These are phyloP conservation scores for Embidobia sp. DNA, from an alignment of 2,888 invertebrate species.

Conservation along the genomic window DNA sequence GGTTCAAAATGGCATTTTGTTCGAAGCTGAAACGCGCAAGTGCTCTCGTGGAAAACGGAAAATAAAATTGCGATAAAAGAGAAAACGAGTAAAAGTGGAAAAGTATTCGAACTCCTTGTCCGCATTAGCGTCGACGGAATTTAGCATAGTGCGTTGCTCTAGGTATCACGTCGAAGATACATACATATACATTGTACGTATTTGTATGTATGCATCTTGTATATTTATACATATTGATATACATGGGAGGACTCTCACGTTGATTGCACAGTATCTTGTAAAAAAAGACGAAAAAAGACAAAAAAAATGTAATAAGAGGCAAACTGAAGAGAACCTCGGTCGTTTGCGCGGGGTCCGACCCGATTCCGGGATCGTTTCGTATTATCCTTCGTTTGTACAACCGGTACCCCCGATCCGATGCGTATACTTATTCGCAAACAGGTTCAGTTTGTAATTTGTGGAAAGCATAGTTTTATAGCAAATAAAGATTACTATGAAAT, in stretches of 20 bases:
- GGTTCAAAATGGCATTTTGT: constrained; percentile 11
- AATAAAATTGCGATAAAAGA: not conserved
- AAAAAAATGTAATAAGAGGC: not conserved
- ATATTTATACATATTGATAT: constrained; percentile 57
- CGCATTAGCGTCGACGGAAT: constrained; percentile 40
- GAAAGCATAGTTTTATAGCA: constrained; percentile 78
- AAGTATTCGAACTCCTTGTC: constrained; percentile 54
- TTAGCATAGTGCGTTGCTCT: constrained; percentile 65
- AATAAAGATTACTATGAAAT: constrained; percentile 76
- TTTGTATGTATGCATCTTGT: constrained; percentile 59
- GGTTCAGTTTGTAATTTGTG: constrained; percentile 77
- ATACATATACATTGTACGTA: constrained; percentile 50
- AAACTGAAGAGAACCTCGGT: constrained; percentile 12
- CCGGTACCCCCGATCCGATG: constrained; percentile 40
- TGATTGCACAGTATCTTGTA: constrained; percentile 61
- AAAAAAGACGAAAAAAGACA: constrained; percentile 16
- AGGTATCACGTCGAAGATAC: constrained; percentile 70
- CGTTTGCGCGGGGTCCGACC: no score
- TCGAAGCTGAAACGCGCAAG: constrained; percentile 6
- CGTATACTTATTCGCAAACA: constrained; percentile 62
- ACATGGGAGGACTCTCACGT: constrained; percentile 43
- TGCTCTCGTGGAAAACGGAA: not conserved
- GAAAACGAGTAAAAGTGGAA: constrained; percentile 9
- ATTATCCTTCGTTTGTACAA: constrained; percentile 60
- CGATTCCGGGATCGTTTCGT: constrained; percentile 37